Evolutionary conservation across 2,797 vertebrate genomes (phyloP).

Genomic region (Parambassis ranga): DNA sequence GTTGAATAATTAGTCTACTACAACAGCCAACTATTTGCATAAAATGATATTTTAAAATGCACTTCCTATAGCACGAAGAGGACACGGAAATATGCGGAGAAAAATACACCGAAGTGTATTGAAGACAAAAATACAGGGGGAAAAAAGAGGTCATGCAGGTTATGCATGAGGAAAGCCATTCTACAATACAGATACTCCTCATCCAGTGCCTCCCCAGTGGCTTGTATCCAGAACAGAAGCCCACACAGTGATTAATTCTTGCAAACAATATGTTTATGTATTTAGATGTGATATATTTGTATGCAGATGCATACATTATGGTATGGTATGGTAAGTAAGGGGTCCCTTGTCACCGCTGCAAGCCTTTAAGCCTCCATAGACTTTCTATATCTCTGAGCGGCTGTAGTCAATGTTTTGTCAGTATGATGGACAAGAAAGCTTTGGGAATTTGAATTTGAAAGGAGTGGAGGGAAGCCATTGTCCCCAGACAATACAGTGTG

Average conservation of each 20-base stretch:
- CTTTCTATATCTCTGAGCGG: conserved; percentile 22
- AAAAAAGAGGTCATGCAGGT: no score
- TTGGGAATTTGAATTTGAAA: conserved; percentile 59
- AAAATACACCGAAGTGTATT: no score
- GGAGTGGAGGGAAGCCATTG: conserved; percentile 37
- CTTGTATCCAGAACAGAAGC: neutral
- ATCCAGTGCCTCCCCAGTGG: neutral
- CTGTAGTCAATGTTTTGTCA: conserved; percentile 28
- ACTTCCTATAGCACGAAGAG: no score
- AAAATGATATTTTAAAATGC: no score
- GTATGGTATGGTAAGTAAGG: neutral
- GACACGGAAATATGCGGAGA: no score
- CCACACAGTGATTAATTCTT: conserved; percentile 11
- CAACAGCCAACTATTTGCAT: no score
- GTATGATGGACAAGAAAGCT: conserved; percentile 46
- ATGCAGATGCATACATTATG: neutral
- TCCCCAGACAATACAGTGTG: conserved; percentile 49
- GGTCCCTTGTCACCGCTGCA: neutral
- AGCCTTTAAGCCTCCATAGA: conserved; percentile 14
- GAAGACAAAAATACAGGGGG: no score
- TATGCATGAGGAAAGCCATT: neutral
- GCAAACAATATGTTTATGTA: conserved; percentile 1
- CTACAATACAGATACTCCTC: conserved; percentile 5
- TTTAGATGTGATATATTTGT: neutral
- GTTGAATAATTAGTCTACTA: no score